These are phyloP conservation scores for Hemicordylus capensis DNA, from an alignment of 2,113 vertebrate species.

Conservation along the genomic window DNA sequence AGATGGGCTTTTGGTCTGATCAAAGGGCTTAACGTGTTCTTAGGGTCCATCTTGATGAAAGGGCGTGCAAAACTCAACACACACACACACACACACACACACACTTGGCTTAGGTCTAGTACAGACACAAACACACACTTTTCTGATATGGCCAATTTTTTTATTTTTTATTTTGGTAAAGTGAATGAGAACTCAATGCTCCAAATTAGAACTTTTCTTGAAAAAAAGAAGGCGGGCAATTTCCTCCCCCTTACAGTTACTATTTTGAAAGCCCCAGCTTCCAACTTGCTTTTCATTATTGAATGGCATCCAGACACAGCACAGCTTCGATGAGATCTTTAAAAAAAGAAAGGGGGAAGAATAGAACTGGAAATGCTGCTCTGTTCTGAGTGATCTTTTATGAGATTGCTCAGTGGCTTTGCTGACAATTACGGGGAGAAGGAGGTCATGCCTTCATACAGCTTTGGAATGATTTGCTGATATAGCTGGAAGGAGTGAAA, in stretches of 20 bases:
- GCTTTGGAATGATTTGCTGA: background rate
- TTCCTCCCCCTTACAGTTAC: background rate
- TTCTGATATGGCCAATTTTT: no score
- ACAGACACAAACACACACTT: no score
- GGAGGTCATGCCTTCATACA: background rate
- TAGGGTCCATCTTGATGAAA: background rate
- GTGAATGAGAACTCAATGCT: background rate
- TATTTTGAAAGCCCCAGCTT: conserved; percentile 3
- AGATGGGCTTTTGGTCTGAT: no score
- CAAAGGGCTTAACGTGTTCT: no score
- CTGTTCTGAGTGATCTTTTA: background rate
- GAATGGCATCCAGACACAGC: conserved; percentile 14
- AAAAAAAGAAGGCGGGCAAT: background rate
- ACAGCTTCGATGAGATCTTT: background rate
- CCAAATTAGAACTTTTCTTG: conserved; percentile 8
- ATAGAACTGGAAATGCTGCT: conserved; percentile 29
- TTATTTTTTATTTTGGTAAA: no score
- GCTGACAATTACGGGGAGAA: background rate
- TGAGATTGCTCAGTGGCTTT: background rate
- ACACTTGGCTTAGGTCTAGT: background rate
- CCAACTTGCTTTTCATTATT: conserved; percentile 11
- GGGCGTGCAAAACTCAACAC: background rate
- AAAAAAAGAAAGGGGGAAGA: background rate
- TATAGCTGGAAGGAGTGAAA: background rate
- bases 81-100: background rate